A percentile compares a stretch with the other conserved stretches of the same genome.
Evolutionary conservation across 2,797 vertebrate genomes (phyloP).

Genomic region (Taeniopygia guttata): DNA sequence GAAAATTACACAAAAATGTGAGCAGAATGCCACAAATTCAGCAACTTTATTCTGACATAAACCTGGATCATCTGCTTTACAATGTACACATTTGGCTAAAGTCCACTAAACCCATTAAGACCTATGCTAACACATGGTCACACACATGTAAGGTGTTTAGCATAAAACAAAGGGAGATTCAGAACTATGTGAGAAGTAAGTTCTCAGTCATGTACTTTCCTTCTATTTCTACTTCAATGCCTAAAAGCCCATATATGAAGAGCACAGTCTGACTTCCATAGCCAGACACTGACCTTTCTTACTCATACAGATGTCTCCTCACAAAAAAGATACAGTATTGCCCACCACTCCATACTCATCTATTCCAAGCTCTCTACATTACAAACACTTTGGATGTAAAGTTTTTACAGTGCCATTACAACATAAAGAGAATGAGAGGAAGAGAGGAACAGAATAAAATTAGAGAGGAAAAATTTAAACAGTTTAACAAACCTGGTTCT

Average conservation of each 20-base stretch:
- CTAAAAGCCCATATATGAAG: background rate
- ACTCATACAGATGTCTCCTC: background rate
- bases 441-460: background rate
- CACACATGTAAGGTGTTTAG: background rate
- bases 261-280: background rate
- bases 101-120: background rate
- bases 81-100: background rate
- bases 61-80: background rate
- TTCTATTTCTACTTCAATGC: background rate
- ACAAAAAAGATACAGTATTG: background rate
- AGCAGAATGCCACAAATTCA: background rate
- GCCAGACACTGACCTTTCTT: background rate
- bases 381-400: background rate
- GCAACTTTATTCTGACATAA: background rate
- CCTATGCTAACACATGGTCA: background rate
- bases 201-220: background rate
- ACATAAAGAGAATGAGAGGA: background rate
- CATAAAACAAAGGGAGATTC: background rate
- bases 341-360: background rate
- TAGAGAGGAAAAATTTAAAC: background rate
- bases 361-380: background rate
- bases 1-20: background rate
- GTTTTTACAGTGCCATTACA: background rate
- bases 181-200: background rate
- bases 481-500: conserved; percentile 85